Percentiles rank a stretch among this genome's conserved stretches.
Conservation (phyloP, 1,140 invertebrate genomes). For the Lepidotrigona ventralis region DNA sequence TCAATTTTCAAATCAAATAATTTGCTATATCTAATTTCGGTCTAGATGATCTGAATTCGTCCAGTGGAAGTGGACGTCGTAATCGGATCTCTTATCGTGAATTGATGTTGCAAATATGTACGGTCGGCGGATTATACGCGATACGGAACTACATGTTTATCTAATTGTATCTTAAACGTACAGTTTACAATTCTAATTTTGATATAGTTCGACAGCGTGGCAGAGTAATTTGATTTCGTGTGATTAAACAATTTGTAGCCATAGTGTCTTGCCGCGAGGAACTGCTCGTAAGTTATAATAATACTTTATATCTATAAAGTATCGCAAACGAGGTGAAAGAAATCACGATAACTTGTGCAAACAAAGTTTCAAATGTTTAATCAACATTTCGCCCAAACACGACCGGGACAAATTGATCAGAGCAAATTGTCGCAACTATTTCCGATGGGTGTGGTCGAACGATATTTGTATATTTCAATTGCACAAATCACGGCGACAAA, state of each 20-base stretch:
- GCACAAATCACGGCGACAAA: constrained; percentile 2
- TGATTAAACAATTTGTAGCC: not conserved
- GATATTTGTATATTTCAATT: not conserved
- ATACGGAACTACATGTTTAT: not conserved
- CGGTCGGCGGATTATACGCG: not conserved
- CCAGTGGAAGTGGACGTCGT: not conserved
- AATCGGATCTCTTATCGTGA: too few relatives aligned
- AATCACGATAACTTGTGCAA: not conserved
- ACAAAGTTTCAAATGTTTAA: not conserved
- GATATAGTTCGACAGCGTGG: not conserved
- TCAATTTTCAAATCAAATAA: not conserved
- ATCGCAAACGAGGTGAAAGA: too few relatives aligned
- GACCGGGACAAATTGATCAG: not conserved
- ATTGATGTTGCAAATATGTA: too few relatives aligned
- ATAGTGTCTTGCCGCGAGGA: too few relatives aligned
- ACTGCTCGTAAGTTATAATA: too few relatives aligned
- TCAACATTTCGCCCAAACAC: not conserved
- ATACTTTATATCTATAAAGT: too few relatives aligned
- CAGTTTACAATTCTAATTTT: not conserved
- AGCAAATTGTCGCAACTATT: not conserved
- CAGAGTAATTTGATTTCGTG: not conserved
- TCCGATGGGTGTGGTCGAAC: not conserved
- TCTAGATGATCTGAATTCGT: too few relatives aligned
- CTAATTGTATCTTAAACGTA: not conserved
- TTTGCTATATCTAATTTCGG: too few relatives aligned